These are phyloP conservation scores for Panagrolaimus sp. DNA, from an alignment of 1,140 invertebrate species.

Conservation along the genomic window DNA sequence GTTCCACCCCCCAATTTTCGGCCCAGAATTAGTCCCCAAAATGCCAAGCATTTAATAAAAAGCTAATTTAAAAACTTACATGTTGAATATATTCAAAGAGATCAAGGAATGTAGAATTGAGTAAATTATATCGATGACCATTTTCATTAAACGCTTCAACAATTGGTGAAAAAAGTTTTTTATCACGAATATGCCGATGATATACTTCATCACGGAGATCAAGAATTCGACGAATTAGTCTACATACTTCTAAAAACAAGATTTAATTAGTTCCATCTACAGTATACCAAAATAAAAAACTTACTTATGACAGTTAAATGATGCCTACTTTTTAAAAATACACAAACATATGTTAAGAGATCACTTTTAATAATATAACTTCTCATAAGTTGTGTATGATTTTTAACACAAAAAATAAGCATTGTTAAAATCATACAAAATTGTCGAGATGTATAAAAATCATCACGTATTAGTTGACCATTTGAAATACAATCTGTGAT, in stretches of 20 bases:
- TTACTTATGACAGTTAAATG: conserved; percentile 70
- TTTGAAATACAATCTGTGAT: conserved; percentile 48
- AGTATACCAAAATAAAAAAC: too few species aligned
- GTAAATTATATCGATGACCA: conserved; percentile 91
- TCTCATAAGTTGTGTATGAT: conserved; percentile 80
- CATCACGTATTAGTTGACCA: conserved; percentile 64
- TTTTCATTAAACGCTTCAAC: conserved; percentile 92
- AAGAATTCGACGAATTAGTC: conserved; percentile 93
- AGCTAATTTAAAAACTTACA: conserved; percentile 26
- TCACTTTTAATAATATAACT: conserved; percentile 96
- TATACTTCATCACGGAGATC: conserved; percentile 97
- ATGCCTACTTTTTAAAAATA: conserved; percentile 93
- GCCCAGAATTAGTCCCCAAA: too few species aligned
- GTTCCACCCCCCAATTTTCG: too few species aligned
- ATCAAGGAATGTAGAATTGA: conserved; percentile 97
- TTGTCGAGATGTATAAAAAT: conserved; percentile 90
- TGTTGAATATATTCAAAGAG: conserved; percentile 89
- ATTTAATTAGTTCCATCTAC: too few species aligned
- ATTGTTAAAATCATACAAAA: conserved; percentile 87
- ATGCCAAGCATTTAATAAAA: too few species aligned
- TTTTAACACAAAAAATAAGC: conserved; percentile 98
- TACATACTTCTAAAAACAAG: conserved; percentile 65
- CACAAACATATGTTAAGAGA: conserved; percentile 82
- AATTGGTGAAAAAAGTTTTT: conserved; percentile 86
- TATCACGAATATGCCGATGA: conserved; percentile 89